Evolutionary conservation across 2,797 vertebrate genomes (phyloP).

Genomic region (Pseudopleuronectes americanus): DNA sequence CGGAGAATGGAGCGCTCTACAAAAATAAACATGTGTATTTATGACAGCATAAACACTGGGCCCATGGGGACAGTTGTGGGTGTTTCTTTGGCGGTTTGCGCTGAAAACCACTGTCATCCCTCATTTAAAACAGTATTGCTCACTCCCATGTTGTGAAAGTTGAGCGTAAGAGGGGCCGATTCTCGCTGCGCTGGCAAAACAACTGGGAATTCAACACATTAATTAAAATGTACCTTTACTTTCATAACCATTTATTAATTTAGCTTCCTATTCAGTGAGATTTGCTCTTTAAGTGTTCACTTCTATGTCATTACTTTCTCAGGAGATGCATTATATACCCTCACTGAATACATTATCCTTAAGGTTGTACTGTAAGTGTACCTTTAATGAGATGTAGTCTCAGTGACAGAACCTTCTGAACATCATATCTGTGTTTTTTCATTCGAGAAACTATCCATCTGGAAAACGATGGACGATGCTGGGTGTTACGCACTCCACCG

Average conservation of each 20-base stretch:
- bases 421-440: constrained; percentile 16
- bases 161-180: background rate
- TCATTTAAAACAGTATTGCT: constrained; percentile 68
- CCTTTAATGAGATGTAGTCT: constrained; percentile 27
- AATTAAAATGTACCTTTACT: constrained; percentile 19
- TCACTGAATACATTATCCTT: constrained; percentile 20
- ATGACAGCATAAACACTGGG: constrained; percentile 63
- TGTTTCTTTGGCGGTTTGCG: constrained; percentile 50
- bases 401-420: constrained; percentile 7
- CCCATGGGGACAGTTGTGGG: constrained; percentile 49
- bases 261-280: constrained; percentile 30
- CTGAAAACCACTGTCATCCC: constrained; percentile 62
- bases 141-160: constrained; percentile 41
- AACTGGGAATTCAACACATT: constrained; percentile 44
- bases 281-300: constrained; percentile 28
- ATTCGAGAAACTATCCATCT: constrained; percentile 7
- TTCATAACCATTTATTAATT: constrained; percentile 23
- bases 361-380: constrained; percentile 9
- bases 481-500: constrained; percentile 15
- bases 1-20: constrained; percentile 40
- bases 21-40: constrained; percentile 67
- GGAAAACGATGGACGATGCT: constrained; percentile 22
- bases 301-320: constrained; percentile 38
- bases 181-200: constrained; percentile 53
- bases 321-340: constrained; percentile 9